A percentile compares a stretch with the other conserved stretches of the same genome.
phyloP scores from a whole-genome alignment of 2,888 invertebrate species.

The Amphipyra tragopoginis region DNA sequence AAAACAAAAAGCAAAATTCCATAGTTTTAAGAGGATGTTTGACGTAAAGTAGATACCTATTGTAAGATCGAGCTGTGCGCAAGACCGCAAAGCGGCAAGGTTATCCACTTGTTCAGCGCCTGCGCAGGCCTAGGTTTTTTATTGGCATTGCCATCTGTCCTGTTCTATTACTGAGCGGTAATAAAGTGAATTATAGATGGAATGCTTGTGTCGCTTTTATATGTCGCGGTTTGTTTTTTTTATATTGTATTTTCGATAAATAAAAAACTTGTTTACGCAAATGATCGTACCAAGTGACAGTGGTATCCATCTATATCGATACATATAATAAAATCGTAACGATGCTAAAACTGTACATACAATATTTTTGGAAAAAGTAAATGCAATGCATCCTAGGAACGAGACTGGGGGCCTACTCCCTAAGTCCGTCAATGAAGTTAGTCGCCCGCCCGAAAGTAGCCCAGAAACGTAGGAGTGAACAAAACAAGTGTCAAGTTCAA shows the following conservation, averaged over 20 bases:
- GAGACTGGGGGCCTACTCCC: no score
- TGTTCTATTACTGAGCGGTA: constrained; percentile 48
- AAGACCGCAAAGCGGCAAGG: constrained; percentile 69
- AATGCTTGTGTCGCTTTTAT: constrained; percentile 12
- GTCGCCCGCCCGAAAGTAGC: no score
- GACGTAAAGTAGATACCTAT: constrained; percentile 47
- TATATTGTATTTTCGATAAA: neutral
- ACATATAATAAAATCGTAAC: no score
- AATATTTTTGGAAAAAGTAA: no score
- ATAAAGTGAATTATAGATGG: constrained; percentile 46
- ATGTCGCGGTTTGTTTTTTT: neutral
- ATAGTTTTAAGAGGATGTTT: constrained; percentile 37
- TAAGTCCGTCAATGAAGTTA: no score
- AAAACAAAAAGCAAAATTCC: constrained; percentile 28
- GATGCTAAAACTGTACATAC: no score
- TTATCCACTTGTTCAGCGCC: constrained; percentile 64
- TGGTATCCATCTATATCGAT: constrained; percentile 3
- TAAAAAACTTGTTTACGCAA: neutral
- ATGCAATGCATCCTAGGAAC: no score
- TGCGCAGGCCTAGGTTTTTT: constrained; percentile 63
- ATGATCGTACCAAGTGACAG: neutral
- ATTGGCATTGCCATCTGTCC: constrained; percentile 57
- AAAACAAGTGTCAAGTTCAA: no score
- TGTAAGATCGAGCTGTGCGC: constrained; percentile 57
- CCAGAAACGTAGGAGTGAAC: no score